Percentiles rank a stretch among this genome's conserved stretches.
Conservation (phyloP, 2,797 vertebrate genomes). For the Aplochiton taeniatus region DNA sequence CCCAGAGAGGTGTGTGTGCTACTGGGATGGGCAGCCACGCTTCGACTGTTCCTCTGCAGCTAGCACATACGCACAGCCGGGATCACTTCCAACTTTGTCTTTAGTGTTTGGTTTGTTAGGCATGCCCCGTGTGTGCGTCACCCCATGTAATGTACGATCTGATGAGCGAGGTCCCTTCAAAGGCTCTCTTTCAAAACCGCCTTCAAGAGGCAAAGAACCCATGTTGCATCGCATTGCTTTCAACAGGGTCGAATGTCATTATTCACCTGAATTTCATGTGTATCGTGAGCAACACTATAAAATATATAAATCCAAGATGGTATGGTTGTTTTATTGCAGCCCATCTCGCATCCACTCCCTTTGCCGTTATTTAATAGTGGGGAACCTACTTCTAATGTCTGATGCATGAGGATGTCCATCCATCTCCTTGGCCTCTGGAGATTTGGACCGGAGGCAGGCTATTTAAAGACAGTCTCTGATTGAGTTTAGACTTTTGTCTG, state of each 20-base stretch:
- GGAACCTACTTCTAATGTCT: slow-evolving; percentile 33
- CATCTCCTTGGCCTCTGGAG: slow-evolving; percentile 42
- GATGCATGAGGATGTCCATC: slow-evolving; percentile 42
- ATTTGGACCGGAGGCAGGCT: slow-evolving; percentile 29
- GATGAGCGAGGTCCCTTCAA: slow-evolving; percentile 39
- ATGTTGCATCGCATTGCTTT: neutral
- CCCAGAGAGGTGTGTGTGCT: slow-evolving; percentile 2
- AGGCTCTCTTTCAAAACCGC: slow-evolving; percentile 17
- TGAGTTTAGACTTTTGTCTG: slow-evolving; percentile 25
- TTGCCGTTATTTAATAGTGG: slow-evolving; percentile 27
- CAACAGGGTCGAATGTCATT: too few species aligned
- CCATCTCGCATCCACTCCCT: neutral
- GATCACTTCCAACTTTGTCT: slow-evolving; percentile 30
- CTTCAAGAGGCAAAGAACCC: slow-evolving; percentile 8
- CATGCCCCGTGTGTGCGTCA: slow-evolving; percentile 29
- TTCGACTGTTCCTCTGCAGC: slow-evolving; percentile 10
- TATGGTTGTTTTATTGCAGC: neutral
- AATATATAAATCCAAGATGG: too few species aligned
- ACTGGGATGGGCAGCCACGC: slow-evolving; percentile 5
- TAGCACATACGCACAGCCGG: slow-evolving; percentile 18
- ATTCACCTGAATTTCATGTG: too few species aligned
- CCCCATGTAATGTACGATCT: slow-evolving; percentile 53
- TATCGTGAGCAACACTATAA: too few species aligned
- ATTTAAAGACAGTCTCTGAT: slow-evolving; percentile 34
- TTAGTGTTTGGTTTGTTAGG: slow-evolving; percentile 44